Evolutionary conservation across 2,113 vertebrate species (phyloP).

Genomic region (Notarius quadriscutis): DNA sequence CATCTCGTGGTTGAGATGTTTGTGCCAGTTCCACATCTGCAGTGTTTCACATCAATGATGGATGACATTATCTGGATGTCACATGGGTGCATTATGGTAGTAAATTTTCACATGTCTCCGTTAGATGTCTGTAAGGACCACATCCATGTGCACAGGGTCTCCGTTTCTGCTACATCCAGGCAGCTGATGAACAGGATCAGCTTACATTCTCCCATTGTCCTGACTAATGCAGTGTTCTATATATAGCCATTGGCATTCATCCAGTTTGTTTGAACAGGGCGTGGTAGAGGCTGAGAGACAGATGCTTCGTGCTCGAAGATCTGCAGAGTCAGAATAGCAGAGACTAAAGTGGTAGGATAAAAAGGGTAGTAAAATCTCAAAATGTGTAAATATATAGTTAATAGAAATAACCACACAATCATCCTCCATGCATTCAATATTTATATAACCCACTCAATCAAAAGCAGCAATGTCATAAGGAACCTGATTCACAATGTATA

Average conservation of each 20-base stretch:
- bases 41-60: not conserved
- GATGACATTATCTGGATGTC: not conserved
- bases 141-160: not conserved
- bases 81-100: not conserved
- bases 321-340: not conserved
- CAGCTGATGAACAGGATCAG: slow-evolving; percentile 33
- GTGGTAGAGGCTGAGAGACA: slow-evolving; percentile 6
- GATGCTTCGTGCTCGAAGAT: not conserved
- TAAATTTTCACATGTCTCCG: slow-evolving; percentile 42
- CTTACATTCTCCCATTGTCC: slow-evolving; percentile 55
- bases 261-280: slow-evolving; percentile 44
- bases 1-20: not conserved
- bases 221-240: slow-evolving; percentile 54
- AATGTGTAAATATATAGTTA: not conserved
- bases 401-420: not conserved
- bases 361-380: not conserved
- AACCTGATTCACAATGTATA: not conserved
- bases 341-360: not conserved
- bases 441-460: not conserved
- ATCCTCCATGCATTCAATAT: not conserved
- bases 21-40: not conserved
- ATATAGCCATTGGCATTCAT: slow-evolving; percentile 46
- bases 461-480: not conserved
- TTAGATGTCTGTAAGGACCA: slow-evolving; percentile 29
- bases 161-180: slow-evolving; percentile 18